Base-by-base conservation (phyloP, 2,113 vertebrate species). In the Tricholaema leucomelas region DNA sequence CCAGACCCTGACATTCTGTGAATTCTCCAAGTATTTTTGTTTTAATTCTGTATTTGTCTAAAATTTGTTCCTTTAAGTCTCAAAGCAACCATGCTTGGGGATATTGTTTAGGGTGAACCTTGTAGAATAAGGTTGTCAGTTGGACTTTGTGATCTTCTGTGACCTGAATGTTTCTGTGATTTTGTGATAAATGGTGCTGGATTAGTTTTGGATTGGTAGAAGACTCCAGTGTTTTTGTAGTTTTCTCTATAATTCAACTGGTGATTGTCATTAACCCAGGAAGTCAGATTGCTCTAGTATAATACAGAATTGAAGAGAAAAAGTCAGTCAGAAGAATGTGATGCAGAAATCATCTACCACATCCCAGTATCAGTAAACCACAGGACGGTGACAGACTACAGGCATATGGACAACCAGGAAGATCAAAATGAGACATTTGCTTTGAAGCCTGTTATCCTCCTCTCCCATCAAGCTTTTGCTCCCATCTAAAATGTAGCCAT, bases 391-490 rank as follows among this genome's bases (percentile, higher is more conserved):
- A 73, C 44, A 64, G 61, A 60, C 44, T 58, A 66, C 0, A 67
- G 35, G 25, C 1, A 0, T 24, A 74, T 67, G 28, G 55, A 31
- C 67, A 92, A 35, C 13, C 69, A 87, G 48, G 10, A 87, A 66
- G 70, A 92, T 76, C 72, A 92, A 92, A 96, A 91, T 60, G 72
- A 80, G 8, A 15, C 14, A 56, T 75, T 71, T 31, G 12, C 60
- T 94, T 93, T 91, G 82, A 94, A 91, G 67, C 50, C 59, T 71
- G 42, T 52, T 33, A 78, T 44, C 27, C n/a, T 78, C 77, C 61
- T 58, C 40, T 78, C 61, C 44, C 61, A 86, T 54, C 71, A 59
- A 81, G n/a, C 21, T 81, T 48, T 65, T 73, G 40, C 67, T 54
- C 69, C 85, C 69, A 74, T 79, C 70, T 87, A 58, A 81, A 89